phyloP scores from a whole-genome alignment of 2,797 vertebrate genomes.

The Alca torda region DNA sequence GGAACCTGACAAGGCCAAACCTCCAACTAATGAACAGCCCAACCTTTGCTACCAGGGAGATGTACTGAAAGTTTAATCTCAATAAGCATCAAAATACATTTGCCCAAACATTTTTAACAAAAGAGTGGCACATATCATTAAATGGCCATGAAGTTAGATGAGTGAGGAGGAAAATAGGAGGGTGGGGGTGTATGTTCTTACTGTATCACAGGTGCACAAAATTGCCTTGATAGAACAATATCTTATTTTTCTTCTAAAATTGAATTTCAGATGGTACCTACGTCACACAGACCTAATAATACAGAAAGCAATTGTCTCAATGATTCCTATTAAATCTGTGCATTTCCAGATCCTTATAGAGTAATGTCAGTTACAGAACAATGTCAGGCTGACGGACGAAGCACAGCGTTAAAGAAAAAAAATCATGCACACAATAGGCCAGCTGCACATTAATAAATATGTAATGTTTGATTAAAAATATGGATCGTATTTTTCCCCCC shows the following conservation, averaged over 20 bases:
- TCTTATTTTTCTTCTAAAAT: conserved; percentile 58
- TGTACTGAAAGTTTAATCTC: conserved; percentile 72
- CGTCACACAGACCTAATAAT: conserved; percentile 54
- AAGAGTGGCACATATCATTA: conserved; percentile 29
- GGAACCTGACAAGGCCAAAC: conserved; percentile 87
- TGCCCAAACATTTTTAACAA: conserved; percentile 52
- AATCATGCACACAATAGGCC: conserved; percentile 79
- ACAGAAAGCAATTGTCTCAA: conserved; percentile 63
- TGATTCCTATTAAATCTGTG: conserved; percentile 66
- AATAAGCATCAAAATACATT: conserved; percentile 75
- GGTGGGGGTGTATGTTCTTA: conserved; percentile 17
- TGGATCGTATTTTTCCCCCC: conserved; percentile 81
- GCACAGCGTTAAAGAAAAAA: conserved; percentile 69
- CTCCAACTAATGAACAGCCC: conserved; percentile 89
- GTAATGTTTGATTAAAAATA: conserved; percentile 88
- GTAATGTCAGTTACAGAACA: conserved; percentile 76
- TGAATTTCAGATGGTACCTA: conserved; percentile 63
- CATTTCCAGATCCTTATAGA: conserved; percentile 73
- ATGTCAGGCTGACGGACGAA: conserved; percentile 77
- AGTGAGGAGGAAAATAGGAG: conserved; percentile 12
- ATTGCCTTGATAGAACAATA: conserved; percentile 56
- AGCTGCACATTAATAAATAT: conserved; percentile 89
- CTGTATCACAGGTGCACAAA: conserved; percentile 53
- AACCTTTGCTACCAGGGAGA: conserved; percentile 74
- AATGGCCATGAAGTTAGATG: not conserved